phyloP scores from a whole-genome alignment of 2,113 vertebrate genomes.

The Coregonus clupeaformis region DNA sequence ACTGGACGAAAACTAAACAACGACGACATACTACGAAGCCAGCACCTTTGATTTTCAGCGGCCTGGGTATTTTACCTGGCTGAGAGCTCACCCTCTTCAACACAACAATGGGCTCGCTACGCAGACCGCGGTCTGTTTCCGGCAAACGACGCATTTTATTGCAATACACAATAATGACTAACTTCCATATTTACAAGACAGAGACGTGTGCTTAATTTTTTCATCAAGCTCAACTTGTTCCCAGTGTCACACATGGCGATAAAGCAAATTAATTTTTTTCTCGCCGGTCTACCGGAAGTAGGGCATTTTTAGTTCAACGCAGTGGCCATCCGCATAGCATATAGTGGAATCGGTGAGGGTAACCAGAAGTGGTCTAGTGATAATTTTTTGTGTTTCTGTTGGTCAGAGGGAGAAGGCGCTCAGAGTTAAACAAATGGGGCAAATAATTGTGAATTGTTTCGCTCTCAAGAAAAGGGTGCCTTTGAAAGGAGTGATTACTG shows the following conservation, averaged over 20 bases:
- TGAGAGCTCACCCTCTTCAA: not conserved
- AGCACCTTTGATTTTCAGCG: not conserved
- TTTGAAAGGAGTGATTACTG: too few species aligned
- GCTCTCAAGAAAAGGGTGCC: too few species aligned
- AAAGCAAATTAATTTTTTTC: not conserved
- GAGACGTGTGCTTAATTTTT: too few species aligned
- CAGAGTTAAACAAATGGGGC: too few species aligned
- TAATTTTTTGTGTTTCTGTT: too few species aligned
- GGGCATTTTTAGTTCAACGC: not conserved
- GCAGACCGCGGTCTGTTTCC: not conserved
- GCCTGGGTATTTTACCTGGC: not conserved
- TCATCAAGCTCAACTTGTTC: not conserved
- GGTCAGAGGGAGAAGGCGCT: too few species aligned
- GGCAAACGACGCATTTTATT: not conserved
- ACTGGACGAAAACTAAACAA: not conserved
- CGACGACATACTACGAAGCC: constrained; percentile 14
- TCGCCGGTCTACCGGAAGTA: not conserved
- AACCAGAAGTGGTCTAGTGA: too few species aligned
- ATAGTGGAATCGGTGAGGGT: too few species aligned
- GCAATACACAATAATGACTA: not conserved
- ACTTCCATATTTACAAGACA: too few species aligned
- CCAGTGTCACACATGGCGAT: not conserved
- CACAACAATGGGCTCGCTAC: not conserved
- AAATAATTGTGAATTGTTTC: too few species aligned
- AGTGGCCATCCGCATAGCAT: not conserved